Evolutionary conservation across 2,797 vertebrate species (phyloP).

Genomic region (Epinephelus malabaricus): DNA sequence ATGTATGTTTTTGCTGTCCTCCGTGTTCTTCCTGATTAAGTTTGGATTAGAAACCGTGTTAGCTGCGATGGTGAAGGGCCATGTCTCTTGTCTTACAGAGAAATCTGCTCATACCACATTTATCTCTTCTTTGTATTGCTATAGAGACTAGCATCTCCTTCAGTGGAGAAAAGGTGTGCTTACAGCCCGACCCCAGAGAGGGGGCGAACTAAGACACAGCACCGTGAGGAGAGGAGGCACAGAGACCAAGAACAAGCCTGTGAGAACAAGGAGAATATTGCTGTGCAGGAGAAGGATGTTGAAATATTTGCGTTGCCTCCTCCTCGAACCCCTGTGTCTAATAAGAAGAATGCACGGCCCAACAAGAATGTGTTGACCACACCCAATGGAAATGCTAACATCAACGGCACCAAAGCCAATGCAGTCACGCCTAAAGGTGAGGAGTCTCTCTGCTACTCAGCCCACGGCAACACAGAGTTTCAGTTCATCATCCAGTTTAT

Average conservation of each 20-base stretch:
- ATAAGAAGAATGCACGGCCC: constrained; percentile 77
- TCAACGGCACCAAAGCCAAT: constrained; percentile 38
- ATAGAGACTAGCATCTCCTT: constrained; percentile 78
- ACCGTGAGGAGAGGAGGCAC: constrained; percentile 59
- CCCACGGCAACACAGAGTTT: constrained; percentile 1
- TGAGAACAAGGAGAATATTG: constrained; percentile 91
- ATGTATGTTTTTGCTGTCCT: not conserved
- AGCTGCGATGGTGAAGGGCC: not conserved
- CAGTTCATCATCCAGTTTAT: constrained; percentile 37
- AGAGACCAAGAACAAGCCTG: constrained; percentile 70
- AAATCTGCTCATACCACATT: not conserved
- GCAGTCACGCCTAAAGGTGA: constrained; percentile 83
- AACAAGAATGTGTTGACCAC: constrained; percentile 80
- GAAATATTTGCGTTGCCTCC: constrained; percentile 85
- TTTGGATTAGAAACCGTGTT: not conserved
- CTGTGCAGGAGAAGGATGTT: constrained; percentile 73
- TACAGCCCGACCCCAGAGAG: constrained; percentile 65
- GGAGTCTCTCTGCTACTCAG: not conserved
- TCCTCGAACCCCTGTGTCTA: constrained; percentile 84
- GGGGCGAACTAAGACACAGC: constrained; percentile 46
- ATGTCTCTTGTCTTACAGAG: not conserved
- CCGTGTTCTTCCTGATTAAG: not conserved
- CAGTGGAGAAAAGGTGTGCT: constrained; percentile 63
- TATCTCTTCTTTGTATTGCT: constrained; percentile 20
- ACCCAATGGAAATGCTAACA: constrained; percentile 71